Evolutionary conservation across 2,113 vertebrate genomes (phyloP).

Genomic region (Brachyistius frenatus): DNA sequence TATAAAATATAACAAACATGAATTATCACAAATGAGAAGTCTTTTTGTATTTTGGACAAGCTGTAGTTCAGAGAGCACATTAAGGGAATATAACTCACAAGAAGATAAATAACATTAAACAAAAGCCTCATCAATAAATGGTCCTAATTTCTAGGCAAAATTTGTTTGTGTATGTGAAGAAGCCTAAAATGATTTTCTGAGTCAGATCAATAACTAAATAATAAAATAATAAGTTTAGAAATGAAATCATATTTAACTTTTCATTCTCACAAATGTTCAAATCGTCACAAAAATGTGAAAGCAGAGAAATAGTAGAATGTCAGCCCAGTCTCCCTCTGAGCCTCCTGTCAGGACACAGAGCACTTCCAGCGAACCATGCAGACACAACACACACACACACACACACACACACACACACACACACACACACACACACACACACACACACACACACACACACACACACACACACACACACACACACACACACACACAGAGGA

Average conservation of each 20-base stretch:
- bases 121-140: not conserved
- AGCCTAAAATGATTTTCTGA: not conserved
- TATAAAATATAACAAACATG: not conserved
- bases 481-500: conserved; percentile 7
- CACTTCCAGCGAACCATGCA: conserved; percentile 17
- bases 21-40: not conserved
- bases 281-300: not conserved
- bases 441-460: conserved; percentile 13
- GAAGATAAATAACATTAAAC: not conserved
- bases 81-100: not conserved
- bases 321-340: conserved; percentile 3
- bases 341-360: conserved; percentile 7
- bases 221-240: not conserved
- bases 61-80: not conserved
- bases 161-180: not conserved
- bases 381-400: not conserved
- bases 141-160: not conserved
- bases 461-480: conserved; percentile 13
- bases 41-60: not conserved
- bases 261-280: not conserved
- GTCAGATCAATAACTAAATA: too few relatives aligned
- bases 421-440: conserved; percentile 5
- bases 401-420: conserved; percentile 14
- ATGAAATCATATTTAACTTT: not conserved
- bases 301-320: not conserved